Percentiles rank a stretch among this genome's conserved stretches.
Conservation (phyloP, 2,797 vertebrate genomes). For the Novumbra hubbsi region DNA sequence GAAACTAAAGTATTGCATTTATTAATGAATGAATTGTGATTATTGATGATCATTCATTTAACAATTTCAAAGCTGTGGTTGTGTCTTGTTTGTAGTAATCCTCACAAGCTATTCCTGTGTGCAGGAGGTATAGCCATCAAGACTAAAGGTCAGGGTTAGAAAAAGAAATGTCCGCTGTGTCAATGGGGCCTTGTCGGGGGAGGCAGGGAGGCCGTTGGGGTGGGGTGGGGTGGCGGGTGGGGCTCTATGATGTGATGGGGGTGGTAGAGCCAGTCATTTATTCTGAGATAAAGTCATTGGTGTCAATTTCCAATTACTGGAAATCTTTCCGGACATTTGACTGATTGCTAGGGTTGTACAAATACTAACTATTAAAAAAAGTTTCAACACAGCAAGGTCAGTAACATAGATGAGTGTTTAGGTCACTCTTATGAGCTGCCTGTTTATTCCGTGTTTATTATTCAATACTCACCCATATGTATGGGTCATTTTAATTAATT, state of each 20-base stretch:
- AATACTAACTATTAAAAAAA: conserved; percentile 14
- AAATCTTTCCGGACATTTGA: conserved; percentile 29
- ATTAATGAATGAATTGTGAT: not conserved
- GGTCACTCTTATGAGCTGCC: not conserved
- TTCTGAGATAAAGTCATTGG: conserved; percentile 35
- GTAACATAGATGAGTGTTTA: not conserved
- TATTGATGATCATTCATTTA: not conserved
- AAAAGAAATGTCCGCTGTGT: conserved; percentile 51
- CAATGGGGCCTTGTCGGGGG: conserved; percentile 18
- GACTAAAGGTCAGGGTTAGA: conserved; percentile 63
- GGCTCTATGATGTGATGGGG: not conserved
- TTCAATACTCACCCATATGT: not conserved
- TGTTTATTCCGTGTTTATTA: not conserved
- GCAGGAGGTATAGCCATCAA: conserved; percentile 43
- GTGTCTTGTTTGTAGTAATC: conserved; percentile 30
- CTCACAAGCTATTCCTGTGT: conserved; percentile 45
- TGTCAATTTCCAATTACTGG: conserved; percentile 35
- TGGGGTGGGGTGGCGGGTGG: no score
- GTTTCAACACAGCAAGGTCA: conserved; percentile 10
- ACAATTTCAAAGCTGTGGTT: conserved; percentile 39
- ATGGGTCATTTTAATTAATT: not conserved
- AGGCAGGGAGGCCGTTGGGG: no score
- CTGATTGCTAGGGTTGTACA: conserved; percentile 14
- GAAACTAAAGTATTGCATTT: not conserved
- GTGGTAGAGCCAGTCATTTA: conserved; percentile 33